Conservation (phyloP, 2,797 vertebrate genomes). For the Macropus fuliginosus region DNA sequence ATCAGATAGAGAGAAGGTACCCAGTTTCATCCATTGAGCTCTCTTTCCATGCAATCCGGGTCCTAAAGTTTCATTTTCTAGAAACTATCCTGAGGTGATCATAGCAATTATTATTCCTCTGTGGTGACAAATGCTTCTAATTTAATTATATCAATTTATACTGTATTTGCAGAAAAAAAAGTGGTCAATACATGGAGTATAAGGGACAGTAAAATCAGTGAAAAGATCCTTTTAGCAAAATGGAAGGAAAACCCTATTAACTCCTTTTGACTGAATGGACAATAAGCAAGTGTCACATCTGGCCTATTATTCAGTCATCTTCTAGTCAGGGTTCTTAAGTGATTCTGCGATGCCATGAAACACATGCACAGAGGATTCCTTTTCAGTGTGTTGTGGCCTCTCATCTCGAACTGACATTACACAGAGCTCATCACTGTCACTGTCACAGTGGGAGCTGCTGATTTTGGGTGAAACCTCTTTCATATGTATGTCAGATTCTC, state of each 20-base stretch:
- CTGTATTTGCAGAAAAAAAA: background rate
- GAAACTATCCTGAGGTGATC: background rate
- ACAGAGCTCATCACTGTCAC: conserved; percentile 55
- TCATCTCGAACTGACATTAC: conserved; percentile 52
- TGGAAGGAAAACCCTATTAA: background rate
- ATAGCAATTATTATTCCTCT: background rate
- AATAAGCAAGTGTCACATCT: conserved; percentile 30
- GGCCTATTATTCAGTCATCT: conserved; percentile 36
- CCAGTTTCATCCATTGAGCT: conserved; percentile 22
- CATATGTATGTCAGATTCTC: conserved; percentile 47
- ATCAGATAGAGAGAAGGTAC: background rate
- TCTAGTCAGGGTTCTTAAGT: conserved; percentile 22
- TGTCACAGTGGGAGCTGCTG: conserved; percentile 53
- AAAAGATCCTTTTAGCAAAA: conserved; percentile 25
- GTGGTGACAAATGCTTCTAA: background rate
- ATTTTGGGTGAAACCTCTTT: conserved; percentile 60
- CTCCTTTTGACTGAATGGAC: conserved; percentile 8
- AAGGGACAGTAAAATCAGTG: conserved; percentile 1
- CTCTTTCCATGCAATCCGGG: background rate
- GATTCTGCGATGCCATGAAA: conserved; percentile 23
- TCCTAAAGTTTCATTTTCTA: background rate
- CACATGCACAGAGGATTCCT: conserved; percentile 47
- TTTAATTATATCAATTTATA: background rate
- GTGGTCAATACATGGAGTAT: background rate
- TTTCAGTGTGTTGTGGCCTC: conserved; percentile 61